Evolutionary conservation across 2,113 vertebrate species (phyloP), one percentile per base, ranked within the genome.

Genomic region (Delphinapterus leucas): DNA sequence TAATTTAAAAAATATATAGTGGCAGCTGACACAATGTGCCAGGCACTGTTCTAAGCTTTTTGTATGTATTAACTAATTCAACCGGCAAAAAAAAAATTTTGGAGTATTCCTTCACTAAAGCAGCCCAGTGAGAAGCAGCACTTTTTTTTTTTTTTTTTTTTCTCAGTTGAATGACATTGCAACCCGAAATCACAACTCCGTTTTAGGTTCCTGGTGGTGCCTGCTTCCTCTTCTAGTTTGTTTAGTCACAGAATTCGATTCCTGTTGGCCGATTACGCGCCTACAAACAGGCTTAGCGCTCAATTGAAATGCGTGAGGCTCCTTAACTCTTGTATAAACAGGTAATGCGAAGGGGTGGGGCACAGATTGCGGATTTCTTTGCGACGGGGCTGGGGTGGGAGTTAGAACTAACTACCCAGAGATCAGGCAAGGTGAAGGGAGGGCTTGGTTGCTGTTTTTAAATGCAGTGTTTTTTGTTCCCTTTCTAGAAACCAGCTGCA

Each of bases 161-260:
- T 47, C 53, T 5, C 77, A 44, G 65, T 94, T 95, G 96, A 96
- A 98, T 98, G 98, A 99, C 97, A 98, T 11, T 96, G 98, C 96
- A 98, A 98, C 95, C 97, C 98, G 98, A 98, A 98, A 98, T 99
- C 97, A 97, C 97, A 98, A 95, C 96, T 94, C 68, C 26, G 90
- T 97, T 94, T 21, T 86, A 89, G 96, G 94, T 97, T 97, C 96
- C 97, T 95, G 97, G 94, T 98, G 97, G 88, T 98, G 97, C 98
- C 95, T 83, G 98, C 98, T 99, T 99, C 98, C 98, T 98, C 98
- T 98, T 99, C 95, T 96, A 96, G 97, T 98, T 97, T 98, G 98
- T 98, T 98, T 98, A 98, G 98, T 98, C 98, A 98, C 98, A 70
- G 96, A 98, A 97, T 96, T 97, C 97, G 97, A 98, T 95, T 98